Evolutionary conservation across 2,113 vertebrate species (phyloP).

Genomic region (Mixornis gularis): DNA sequence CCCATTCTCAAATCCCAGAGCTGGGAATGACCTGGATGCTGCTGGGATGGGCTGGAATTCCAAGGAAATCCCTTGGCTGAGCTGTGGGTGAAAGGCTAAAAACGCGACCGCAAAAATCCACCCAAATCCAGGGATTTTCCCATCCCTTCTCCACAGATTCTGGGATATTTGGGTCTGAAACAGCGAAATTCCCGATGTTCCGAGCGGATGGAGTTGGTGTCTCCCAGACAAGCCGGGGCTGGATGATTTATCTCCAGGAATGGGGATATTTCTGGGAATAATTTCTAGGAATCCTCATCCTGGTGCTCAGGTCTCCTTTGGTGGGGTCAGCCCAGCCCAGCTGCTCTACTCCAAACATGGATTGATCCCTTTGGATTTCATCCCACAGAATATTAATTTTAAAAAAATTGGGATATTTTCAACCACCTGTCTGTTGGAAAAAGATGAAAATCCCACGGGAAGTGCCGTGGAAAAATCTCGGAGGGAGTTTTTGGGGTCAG

Average conservation of each 20-base stretch:
- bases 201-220: background rate
- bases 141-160: background rate
- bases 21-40: accelerated
- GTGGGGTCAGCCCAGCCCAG: background rate
- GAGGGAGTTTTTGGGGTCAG: background rate
- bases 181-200: background rate
- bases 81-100: background rate
- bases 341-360: background rate
- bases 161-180: background rate
- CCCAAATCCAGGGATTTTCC: background rate
- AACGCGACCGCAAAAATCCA: background rate
- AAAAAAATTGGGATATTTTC: background rate
- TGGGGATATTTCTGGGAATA: background rate
- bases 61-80: background rate
- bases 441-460: background rate
- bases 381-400: background rate
- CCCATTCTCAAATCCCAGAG: accelerated
- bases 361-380: background rate
- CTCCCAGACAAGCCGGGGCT: background rate
- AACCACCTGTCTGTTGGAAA: background rate
- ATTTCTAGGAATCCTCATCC: background rate
- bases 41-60: background rate
- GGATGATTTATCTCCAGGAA: background rate
- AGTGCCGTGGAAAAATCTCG: background rate
- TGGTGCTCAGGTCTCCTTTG: background rate